A percentile compares a stretch with the other conserved stretches of the same genome.
Evolutionary conservation across 2,888 invertebrate species (phyloP).

Genomic region (Hirtodrosophila histrioides): DNA sequence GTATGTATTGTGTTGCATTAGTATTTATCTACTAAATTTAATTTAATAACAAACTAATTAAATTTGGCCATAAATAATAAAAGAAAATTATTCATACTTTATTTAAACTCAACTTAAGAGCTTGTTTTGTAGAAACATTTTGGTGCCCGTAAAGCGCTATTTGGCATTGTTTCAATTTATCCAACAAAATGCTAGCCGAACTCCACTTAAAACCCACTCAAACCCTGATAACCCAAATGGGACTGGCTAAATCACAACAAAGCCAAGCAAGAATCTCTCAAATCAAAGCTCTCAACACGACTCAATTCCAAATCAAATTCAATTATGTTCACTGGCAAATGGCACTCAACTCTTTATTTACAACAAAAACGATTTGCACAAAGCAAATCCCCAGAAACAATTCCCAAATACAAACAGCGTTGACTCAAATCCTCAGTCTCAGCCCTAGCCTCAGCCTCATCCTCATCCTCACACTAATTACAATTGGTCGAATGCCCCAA

Average conservation of each 20-base stretch:
- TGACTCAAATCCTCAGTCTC: constrained; percentile 38
- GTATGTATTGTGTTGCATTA: too few species aligned
- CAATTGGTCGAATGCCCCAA: constrained; percentile 54
- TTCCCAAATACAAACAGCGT: constrained; percentile 45
- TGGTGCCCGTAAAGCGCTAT: neutral
- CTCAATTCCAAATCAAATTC: constrained; percentile 49
- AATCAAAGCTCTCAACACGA: constrained; percentile 5
- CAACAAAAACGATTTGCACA: constrained; percentile 42
- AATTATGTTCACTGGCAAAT: constrained; percentile 50
- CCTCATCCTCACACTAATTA: constrained; percentile 54
- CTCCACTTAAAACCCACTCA: neutral
- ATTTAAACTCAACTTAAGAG: too few species aligned
- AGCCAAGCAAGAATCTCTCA: constrained; percentile 17
- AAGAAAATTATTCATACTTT: too few species aligned
- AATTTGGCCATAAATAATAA: too few species aligned
- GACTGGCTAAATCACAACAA: constrained; percentile 24
- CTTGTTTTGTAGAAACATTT: too few species aligned
- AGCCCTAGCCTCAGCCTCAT: constrained; percentile 1
- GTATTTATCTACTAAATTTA: too few species aligned
- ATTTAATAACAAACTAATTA: too few species aligned
- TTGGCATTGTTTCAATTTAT: constrained; percentile 11
- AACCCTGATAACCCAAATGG: constrained; percentile 5
- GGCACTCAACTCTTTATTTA: constrained; percentile 52
- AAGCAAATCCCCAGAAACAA: constrained; percentile 46
- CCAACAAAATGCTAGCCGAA: neutral